Base-by-base conservation (phyloP, 1,140 invertebrate species). In the Drosophila asahinai region DNA sequence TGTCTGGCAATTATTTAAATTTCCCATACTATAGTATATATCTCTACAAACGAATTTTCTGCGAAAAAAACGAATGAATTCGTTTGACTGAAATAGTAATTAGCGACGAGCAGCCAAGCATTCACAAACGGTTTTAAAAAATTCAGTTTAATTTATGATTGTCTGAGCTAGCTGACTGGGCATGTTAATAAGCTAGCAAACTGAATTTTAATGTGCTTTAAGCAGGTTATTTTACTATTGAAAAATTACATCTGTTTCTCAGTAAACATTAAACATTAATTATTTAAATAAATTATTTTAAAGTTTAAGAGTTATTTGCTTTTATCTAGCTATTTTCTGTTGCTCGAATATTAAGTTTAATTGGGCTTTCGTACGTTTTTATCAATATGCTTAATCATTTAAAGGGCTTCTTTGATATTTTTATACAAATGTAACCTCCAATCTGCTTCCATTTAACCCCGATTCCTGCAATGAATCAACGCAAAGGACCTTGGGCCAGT, bases 31-130 rank as follows among this genome's bases (percentile, higher is more conserved):
- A 48, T 19, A 30, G 5, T 52, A 19, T 55, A 59, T 40, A 55
- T 79, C 51, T 22, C 19, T 19, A 27, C 15, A 40, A 38, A 42
- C n/a, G 36, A 36, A 72, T 22, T 52, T 61, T 61, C 68, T 61
- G 71, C 19, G 30, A 40, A 65, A 73, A 73, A 73, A 80, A 22
- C 33, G 52, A 81, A 76, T 76, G 61, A 76, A 81, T 81, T 81
- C 47, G 57, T 72, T 81, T 66, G 65, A 77, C 77, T 80, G 80
- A 59, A 77, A 74, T 60, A 67, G 52, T 77, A 87, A 87, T 86
- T 80, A 87, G 55, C 38, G 68, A 36, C 52, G 62, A 27, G n/a
- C 40, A 51, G 49, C 30, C 47, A 59, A 47, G 42, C 63, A 79
- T 67, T 51, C 61, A 45, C 74, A 74, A 58, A 66, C 59, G 65